phyloP scores from a whole-genome alignment of 2,888 invertebrate genomes.

The Nemapogon koenigi region DNA sequence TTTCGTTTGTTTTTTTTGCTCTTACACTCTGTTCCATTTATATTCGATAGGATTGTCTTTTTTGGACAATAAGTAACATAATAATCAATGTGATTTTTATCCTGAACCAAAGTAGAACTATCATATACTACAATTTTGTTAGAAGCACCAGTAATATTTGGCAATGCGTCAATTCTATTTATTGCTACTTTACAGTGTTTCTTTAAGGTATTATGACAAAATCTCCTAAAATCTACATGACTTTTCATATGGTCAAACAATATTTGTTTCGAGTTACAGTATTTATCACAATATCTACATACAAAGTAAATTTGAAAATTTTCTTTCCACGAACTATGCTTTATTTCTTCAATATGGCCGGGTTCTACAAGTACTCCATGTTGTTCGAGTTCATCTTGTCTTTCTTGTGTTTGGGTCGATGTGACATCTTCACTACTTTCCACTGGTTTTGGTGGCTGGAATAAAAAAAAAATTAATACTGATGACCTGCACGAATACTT shows the following conservation, averaged over 20 bases:
- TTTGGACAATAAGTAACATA: conserved; percentile 5
- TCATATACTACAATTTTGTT: conserved; percentile 1
- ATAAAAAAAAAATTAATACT: no score
- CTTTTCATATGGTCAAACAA: conserved; percentile 17
- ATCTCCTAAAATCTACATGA: conserved; percentile 21
- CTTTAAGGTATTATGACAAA: conserved; percentile 24
- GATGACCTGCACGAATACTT: no score
- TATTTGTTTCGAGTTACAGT: background rate
- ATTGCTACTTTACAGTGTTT: conserved; percentile 28
- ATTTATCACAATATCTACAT: conserved; percentile 6
- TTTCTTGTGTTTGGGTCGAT: no score
- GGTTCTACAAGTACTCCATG: no score
- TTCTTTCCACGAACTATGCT: background rate
- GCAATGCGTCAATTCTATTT: conserved; percentile 28
- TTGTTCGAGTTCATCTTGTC: no score
- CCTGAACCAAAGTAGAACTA: background rate
- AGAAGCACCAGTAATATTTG: conserved; percentile 29
- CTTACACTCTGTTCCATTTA: no score
- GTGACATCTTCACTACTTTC: no score
- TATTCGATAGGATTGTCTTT: no score
- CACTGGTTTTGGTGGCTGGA: no score
- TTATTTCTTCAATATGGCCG: background rate
- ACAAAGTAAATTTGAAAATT: conserved; percentile 6
- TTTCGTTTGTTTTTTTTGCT: no score
- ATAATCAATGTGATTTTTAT: conserved; percentile 4